Evolutionary conservation across 2,797 vertebrate genomes (phyloP), one percentile per base, ranked within the genome.

Genomic region (Dromococcyx pavoninus): DNA sequence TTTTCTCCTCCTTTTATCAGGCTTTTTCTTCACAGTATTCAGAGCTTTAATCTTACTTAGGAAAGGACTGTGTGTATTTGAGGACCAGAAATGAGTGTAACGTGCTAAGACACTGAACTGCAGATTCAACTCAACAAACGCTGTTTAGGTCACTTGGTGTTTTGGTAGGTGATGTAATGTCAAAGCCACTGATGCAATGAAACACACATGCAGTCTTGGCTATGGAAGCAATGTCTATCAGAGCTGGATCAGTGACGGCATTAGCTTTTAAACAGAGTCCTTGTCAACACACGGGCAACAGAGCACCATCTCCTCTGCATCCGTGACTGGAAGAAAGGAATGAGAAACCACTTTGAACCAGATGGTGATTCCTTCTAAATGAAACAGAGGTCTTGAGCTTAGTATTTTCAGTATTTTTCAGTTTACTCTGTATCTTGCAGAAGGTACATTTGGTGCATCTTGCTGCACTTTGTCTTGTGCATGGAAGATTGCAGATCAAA

Each of bases 241-340:
- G 93, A 81, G 73, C 89, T 79, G 74, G 83, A 92, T 93, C 67
- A 64, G 60, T 33, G 46, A 88, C 84, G 92, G 86, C 74, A 37
- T 48, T 48, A 69, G 89, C 77, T 97, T 96, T 96, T 94, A 88
- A 96, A 97, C 72, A 66, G 79, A 86, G 77, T 75, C 94, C 84
- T 95, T 97, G 96, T 97, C 96, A 96, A 95, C 80, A 91, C 72
- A 95, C 73, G 25, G 91, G 91, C 80, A 77, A 17, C 91, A 90
- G 83, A 96, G 92, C 96, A 97, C 97, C 86, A 91, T 94, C 94
- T 91, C 91, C 83, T 93, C 89, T 87, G 70, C 18, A 5, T 94
- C 73, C 48, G 22, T 95, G 89, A 94, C 89, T 95, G 69, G 64
- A 93, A 95, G 86, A 56, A 80, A 86, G 89, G 95, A 95, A 90